phyloP scores from a whole-genome alignment of 2,113 vertebrate species.

The Oreochromis aureus region DNA sequence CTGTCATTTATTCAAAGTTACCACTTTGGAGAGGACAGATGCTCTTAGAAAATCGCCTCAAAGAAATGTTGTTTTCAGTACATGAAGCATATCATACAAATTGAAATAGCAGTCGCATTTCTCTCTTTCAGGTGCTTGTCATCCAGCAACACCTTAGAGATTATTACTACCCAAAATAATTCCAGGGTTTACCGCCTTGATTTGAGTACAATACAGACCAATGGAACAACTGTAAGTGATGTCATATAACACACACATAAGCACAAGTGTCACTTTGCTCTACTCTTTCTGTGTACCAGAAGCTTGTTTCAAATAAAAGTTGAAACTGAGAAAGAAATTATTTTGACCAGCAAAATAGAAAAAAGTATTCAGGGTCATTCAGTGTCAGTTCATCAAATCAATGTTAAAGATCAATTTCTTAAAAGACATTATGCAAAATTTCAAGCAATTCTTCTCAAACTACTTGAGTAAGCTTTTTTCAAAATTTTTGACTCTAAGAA shows the following conservation, averaged over 20 bases:
- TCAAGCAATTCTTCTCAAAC: neutral
- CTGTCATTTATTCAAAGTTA: neutral
- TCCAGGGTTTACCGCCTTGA: conserved; percentile 56
- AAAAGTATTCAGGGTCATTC: neutral
- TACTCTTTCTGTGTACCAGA: neutral
- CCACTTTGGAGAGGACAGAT: neutral
- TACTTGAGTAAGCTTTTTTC: neutral
- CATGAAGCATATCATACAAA: neutral
- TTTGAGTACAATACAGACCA: neutral
- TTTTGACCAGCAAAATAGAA: neutral
- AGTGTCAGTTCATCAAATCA: neutral
- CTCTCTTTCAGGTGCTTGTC: conserved; percentile 43
- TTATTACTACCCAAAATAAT: neutral
- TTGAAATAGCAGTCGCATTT: neutral
- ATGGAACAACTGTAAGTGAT: conserved; percentile 36
- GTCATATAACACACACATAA: neutral
- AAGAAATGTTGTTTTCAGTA: neutral
- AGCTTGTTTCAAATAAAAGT: neutral
- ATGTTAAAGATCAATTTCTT: neutral
- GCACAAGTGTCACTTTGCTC: neutral
- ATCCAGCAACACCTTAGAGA: conserved; percentile 11
- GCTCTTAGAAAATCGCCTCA: neutral
- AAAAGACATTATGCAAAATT: neutral
- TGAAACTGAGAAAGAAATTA: neutral
- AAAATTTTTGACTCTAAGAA: neutral